These are phyloP conservation scores for Koerneria pararmatus DNA, from an alignment of 2,888 invertebrate genomes.

Conservation along the genomic window DNA sequence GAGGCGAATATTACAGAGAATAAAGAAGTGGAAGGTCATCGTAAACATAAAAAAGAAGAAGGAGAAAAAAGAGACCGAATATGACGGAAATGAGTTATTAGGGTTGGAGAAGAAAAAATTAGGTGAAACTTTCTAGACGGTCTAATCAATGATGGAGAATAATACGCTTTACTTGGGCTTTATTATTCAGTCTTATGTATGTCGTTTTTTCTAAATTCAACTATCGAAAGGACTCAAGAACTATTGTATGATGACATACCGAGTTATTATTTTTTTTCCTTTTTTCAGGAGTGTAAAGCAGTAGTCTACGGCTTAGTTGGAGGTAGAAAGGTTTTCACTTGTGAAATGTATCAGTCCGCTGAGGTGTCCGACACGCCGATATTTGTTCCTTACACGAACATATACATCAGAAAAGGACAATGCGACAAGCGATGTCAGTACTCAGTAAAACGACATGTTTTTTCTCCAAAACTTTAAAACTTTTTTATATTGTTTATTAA, in stretches of 20 bases:
- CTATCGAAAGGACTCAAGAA: not conserved
- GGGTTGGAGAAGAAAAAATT: not conserved
- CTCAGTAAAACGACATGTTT: too few species aligned
- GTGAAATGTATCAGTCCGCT: conserved; percentile 49
- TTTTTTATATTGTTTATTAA: too few species aligned
- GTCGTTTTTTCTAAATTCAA: too few species aligned
- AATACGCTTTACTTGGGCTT: too few species aligned
- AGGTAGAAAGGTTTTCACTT: conserved; percentile 56
- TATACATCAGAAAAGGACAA: conserved; percentile 47
- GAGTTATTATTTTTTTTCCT: conserved; percentile 9
- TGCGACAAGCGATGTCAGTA: conserved; percentile 36
- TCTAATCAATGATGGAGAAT: not conserved
- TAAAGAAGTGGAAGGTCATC: too few species aligned
- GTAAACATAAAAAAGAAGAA: too few species aligned
- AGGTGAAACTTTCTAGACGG: too few species aligned
- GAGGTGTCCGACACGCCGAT: conserved; percentile 36
- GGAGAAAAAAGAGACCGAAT: not conserved
- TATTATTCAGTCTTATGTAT: too few species aligned
- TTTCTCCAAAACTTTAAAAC: too few species aligned
- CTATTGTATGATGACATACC: not conserved
- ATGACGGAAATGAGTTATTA: not conserved
- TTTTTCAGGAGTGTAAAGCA: conserved; percentile 48
- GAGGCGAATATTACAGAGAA: too few species aligned
- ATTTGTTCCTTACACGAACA: conserved; percentile 52
- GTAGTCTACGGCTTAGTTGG: conserved; percentile 57